A percentile compares a stretch with the other conserved stretches of the same genome.
phyloP scores from a whole-genome alignment of 2,113 vertebrate species.

The Camelus bactrianus region DNA sequence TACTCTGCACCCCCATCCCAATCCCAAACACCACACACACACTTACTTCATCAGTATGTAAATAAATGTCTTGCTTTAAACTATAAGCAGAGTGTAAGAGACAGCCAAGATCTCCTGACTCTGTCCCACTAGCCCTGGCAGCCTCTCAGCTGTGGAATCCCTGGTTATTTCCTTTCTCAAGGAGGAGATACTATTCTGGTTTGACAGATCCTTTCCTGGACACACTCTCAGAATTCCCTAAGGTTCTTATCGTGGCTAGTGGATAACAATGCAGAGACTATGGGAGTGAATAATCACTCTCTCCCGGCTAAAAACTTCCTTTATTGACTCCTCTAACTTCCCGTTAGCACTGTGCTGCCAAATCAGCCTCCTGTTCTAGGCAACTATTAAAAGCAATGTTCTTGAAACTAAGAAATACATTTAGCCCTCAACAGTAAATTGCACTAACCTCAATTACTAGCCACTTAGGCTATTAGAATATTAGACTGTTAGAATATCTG shows the following conservation, averaged over 20 bases:
- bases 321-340: constrained; percentile 90
- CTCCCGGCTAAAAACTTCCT: constrained; percentile 90
- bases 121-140: constrained; percentile 52
- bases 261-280: constrained; percentile 88
- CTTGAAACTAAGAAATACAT: constrained; percentile 76
- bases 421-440: constrained; percentile 23
- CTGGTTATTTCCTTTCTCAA: constrained; percentile 86
- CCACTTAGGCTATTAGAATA: constrained; percentile 13
- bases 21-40: not conserved
- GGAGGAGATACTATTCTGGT: constrained; percentile 81
- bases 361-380: constrained; percentile 81
- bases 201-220: constrained; percentile 88
- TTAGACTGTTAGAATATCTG: not conserved
- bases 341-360: constrained; percentile 84
- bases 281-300: constrained; percentile 89
- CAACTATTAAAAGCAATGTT: constrained; percentile 84
- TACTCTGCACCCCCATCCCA: not conserved
- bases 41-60: not conserved
- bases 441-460: constrained; percentile 16
- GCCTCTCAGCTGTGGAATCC: not conserved
- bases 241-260: constrained; percentile 86
- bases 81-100: not conserved
- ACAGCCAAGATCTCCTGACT: constrained; percentile 27
- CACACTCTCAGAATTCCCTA: constrained; percentile 87
- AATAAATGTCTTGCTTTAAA: constrained; percentile 47